These are phyloP conservation scores for Caenorhabditis latens DNA, from an alignment of 1,140 invertebrate genomes.

Conservation along the genomic window DNA sequence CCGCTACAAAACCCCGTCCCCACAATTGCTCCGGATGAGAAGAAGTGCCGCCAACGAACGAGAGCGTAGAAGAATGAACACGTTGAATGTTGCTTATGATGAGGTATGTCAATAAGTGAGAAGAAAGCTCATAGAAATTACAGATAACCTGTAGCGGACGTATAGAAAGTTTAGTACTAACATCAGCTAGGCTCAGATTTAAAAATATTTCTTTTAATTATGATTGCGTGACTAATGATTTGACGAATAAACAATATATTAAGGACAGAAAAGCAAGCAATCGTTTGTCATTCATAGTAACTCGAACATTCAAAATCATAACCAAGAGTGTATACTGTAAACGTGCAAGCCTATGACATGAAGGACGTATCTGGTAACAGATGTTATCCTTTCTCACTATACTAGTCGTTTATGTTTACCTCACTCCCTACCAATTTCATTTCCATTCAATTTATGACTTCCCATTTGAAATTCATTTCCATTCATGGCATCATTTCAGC, in stretches of 20 bases:
- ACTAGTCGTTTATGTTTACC: slow-evolving; percentile 30
- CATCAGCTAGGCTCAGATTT: no score
- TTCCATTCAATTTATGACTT: slow-evolving; percentile 16
- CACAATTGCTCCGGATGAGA: slow-evolving; percentile 75
- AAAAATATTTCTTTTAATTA: no score
- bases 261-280: no score
- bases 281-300: slow-evolving; percentile 18
- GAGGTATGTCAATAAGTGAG: slow-evolving; percentile 34
- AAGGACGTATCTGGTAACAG: slow-evolving; percentile 49
- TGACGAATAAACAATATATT: not conserved
- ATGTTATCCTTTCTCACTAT: slow-evolving; percentile 28
- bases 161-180: no score
- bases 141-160: no score
- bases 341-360: slow-evolving; percentile 36
- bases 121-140: not conserved
- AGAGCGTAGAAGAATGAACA: slow-evolving; percentile 78
- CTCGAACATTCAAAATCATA: slow-evolving; percentile 43
- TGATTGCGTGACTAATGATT: not conserved
- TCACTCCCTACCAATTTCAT: slow-evolving; percentile 1
- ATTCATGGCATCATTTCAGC: slow-evolving; percentile 70
- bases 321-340: slow-evolving; percentile 12
- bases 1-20: slow-evolving; percentile 69
- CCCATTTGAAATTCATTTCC: slow-evolving; percentile 16
- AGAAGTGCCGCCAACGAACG: slow-evolving; percentile 79
- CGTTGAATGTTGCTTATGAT: slow-evolving; percentile 79